phyloP scores from a whole-genome alignment of 2,888 invertebrate species.

The Chloroclystis v-ata region DNA sequence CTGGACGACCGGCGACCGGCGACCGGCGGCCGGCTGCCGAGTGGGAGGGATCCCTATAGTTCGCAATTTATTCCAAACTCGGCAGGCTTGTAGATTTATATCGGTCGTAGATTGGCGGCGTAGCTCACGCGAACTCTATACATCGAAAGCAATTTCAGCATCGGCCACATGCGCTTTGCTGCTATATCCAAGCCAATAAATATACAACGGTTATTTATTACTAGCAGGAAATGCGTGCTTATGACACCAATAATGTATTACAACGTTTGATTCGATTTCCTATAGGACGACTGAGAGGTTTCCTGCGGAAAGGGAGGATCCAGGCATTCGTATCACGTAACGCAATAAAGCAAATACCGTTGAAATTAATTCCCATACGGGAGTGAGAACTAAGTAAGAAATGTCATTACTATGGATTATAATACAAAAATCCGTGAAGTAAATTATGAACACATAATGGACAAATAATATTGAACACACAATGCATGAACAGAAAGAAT shows the following conservation, averaged over 20 bases:
- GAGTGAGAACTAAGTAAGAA: conserved; percentile 18
- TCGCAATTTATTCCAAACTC: conserved; percentile 68
- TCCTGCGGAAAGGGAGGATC: conserved; percentile 23
- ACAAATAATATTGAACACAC: too few species aligned
- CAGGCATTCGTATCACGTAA: conserved; percentile 56
- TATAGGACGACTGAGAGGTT: conserved; percentile 25
- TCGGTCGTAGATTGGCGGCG: conserved; percentile 60
- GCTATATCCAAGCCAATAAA: conserved; percentile 22
- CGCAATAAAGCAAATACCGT: conserved; percentile 50
- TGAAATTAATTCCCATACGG: conserved; percentile 35
- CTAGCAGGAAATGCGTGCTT: conserved; percentile 37
- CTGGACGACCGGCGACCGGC: conserved; percentile 16
- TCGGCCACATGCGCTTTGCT: conserved; percentile 46
- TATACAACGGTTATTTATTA: conserved; percentile 47
- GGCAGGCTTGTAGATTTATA: conserved; percentile 68
- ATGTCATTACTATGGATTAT: conserved; percentile 8
- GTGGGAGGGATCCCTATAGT: conserved; percentile 60
- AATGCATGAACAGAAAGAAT: too few species aligned
- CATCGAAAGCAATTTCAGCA: conserved; percentile 61
- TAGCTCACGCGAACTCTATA: conserved; percentile 59
- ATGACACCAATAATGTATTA: conserved; percentile 42
- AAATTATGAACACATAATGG: too few species aligned
- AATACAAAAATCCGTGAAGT: too few species aligned
- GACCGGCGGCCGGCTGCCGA: conserved; percentile 34
- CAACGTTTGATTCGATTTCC: conserved; percentile 53